Percentiles rank a stretch among this genome's conserved stretches.
Evolutionary conservation across 2,888 invertebrate species (phyloP).

Genomic region (Elaeidobius kamerunicus): DNA sequence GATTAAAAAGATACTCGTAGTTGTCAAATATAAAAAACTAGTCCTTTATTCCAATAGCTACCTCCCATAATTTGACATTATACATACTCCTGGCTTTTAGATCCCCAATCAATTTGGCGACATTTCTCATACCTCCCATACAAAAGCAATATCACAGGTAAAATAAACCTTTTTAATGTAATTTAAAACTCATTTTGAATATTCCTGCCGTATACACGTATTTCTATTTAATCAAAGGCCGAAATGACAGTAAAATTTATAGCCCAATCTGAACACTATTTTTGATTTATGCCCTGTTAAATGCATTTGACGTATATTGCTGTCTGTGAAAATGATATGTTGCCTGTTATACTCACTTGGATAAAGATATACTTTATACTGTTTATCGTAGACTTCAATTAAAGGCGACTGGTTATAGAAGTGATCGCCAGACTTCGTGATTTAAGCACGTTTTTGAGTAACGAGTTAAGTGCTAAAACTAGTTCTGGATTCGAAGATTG

Average conservation of each 20-base stretch:
- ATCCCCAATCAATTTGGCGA: too few relatives aligned
- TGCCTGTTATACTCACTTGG: conserved; percentile 1
- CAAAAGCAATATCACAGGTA: too few relatives aligned
- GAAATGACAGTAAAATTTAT: conserved; percentile 6
- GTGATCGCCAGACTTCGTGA: not conserved
- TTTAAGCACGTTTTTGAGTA: too few relatives aligned
- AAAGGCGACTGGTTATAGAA: not conserved
- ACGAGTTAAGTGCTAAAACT: too few relatives aligned
- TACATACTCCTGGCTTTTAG: too few relatives aligned
- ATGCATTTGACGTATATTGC: conserved; percentile 17
- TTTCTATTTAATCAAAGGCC: not conserved
- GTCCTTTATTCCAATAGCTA: too few relatives aligned
- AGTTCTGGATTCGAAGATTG: too few relatives aligned
- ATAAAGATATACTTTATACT: conserved; percentile 1
- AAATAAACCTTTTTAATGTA: not conserved
- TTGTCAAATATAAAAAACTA: too few relatives aligned
- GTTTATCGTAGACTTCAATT: not conserved
- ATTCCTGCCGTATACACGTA: not conserved
- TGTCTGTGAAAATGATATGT: conserved; percentile 3
- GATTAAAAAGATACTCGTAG: too few relatives aligned
- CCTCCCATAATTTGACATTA: too few relatives aligned
- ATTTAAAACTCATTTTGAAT: conserved; percentile 1
- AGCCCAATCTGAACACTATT: conserved; percentile 12
- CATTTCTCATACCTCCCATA: too few relatives aligned
- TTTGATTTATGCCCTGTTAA: conserved; percentile 25